Evolutionary conservation across 2,888 invertebrate species (phyloP).

Genomic region (Trachelus troglodyta): DNA sequence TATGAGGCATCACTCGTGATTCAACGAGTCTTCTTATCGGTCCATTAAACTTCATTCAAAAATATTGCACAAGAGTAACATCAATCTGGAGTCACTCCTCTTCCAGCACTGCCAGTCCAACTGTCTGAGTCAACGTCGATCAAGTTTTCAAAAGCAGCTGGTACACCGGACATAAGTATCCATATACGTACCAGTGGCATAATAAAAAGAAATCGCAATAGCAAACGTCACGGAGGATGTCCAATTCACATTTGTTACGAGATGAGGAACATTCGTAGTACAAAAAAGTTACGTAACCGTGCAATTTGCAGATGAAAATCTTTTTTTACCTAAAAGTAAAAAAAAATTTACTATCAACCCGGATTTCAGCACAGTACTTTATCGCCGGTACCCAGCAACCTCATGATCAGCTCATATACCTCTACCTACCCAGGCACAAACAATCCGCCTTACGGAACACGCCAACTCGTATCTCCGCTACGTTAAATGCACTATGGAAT

Average conservation of each 20-base stretch:
- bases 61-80: background rate
- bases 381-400: background rate
- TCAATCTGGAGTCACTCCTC: background rate
- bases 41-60: background rate
- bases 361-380: background rate
- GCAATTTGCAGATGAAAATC: background rate
- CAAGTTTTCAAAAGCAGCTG: background rate
- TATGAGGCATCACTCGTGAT: background rate
- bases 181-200: background rate
- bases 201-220: background rate
- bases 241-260: background rate
- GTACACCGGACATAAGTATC: background rate
- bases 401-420: background rate
- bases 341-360: background rate
- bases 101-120: background rate
- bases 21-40: background rate
- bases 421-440: background rate
- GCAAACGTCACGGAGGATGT: background rate
- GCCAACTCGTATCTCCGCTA: background rate
- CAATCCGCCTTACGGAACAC: background rate
- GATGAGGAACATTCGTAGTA: background rate
- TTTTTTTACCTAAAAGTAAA: background rate
- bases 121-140: background rate
- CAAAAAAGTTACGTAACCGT: background rate
- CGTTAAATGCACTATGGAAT: slow-evolving; percentile 7